Evolutionary conservation across 2,113 vertebrate genomes (phyloP), one percentile per base, ranked within the genome.

Genomic region (Polyodon spathula): DNA sequence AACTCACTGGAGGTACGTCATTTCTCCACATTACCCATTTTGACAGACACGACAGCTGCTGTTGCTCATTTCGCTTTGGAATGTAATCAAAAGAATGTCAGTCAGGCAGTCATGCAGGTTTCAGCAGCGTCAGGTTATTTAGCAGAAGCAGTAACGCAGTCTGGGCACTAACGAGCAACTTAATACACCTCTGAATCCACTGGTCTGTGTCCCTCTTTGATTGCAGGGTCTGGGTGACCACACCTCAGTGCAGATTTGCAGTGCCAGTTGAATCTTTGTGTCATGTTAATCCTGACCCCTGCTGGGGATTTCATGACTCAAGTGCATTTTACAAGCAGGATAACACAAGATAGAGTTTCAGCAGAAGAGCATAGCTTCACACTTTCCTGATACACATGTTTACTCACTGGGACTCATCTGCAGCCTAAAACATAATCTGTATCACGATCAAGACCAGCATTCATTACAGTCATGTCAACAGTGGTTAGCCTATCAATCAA

Each of bases 41-140:
- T 76, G 68, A 81, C 66, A 44, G 80, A 82, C 66, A 76, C 74
- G 76, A 69, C 83, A 88, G 69, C 69, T 84, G 81, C 68, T 68
- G 59, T 58, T 53, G 12, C 12, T 15, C 15, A 59, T 52, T 57
- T 65, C 54, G 5, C 56, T 37, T 17, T 58, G 76, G 66, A 71
- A 76, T n/a, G n/a, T n/a, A n/a, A n/a, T n/a, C n/a, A n/a, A n/a
- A n/a, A n/a, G n/a, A n/a, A n/a, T 76, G 71, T 63, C 56, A 66
- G 40, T 48, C n/a, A 66, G 62, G 72, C 59, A 58, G 65, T 48
- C 37, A 51, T 54, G 8, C 63, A 54, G 40, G 42, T 58, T 64
- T 71, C 74, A 79, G 81, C 72, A 79, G 76, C 68, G 72, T 61
- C 59, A 69, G 27, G 27, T 5, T 57, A 2, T 51, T 51, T 59